Conservation (phyloP, 2,888 invertebrate genomes). For the Ophioninae sp. region DNA sequence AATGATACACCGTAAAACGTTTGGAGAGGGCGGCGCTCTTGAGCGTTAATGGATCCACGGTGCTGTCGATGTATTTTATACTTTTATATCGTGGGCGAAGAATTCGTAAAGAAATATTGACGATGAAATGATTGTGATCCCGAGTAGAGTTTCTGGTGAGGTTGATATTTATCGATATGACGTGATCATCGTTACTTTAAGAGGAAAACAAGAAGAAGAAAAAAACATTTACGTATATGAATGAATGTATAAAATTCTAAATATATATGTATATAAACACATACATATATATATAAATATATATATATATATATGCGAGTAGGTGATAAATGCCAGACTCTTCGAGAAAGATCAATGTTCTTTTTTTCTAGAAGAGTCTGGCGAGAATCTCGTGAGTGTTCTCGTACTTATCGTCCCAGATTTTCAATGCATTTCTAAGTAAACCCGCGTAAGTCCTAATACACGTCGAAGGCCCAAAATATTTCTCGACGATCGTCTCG, state of each 20-base stretch:
- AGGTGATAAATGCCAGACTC: conserved; percentile 43
- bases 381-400: conserved; percentile 53
- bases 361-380: conserved; percentile 30
- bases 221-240: conserved; percentile 64
- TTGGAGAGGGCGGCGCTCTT: conserved; percentile 53
- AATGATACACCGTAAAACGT: conserved; percentile 12
- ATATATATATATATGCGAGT: conserved; percentile 14
- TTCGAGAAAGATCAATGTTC: conserved; percentile 18
- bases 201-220: conserved; percentile 34
- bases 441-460: conserved; percentile 52
- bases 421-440: conserved; percentile 59
- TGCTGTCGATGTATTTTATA: conserved; percentile 77
- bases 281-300: conserved; percentile 31
- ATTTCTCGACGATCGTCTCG: conserved; percentile 39
- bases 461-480: conserved; percentile 29
- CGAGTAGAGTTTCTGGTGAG: conserved; percentile 67
- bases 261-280: conserved; percentile 52
- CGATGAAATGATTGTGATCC: conserved; percentile 72
- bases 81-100: conserved; percentile 78
- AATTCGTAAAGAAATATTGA: conserved; percentile 60
- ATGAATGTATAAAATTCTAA: conserved; percentile 56
- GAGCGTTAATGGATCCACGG: conserved; percentile 47
- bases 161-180: conserved; percentile 76
- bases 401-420: conserved; percentile 60
- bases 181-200: conserved; percentile 71